A percentile compares a stretch with the other conserved stretches of the same genome.
Evolutionary conservation across 2,888 invertebrate species (phyloP).

Genomic region (Rotaria magnacalcarata): DNA sequence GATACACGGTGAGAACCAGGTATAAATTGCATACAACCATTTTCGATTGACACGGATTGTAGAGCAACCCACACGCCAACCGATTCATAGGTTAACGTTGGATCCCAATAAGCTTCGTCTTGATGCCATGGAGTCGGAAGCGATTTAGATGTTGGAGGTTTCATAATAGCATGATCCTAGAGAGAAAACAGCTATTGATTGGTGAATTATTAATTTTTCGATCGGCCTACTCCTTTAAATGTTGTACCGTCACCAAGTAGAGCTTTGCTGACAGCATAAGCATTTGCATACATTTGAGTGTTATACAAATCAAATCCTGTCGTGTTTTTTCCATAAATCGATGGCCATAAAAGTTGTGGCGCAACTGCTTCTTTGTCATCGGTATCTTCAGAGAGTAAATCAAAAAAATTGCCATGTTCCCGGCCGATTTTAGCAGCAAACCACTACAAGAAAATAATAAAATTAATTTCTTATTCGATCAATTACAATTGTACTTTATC

Average conservation of each 20-base stretch:
- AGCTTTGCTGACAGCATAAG: neutral
- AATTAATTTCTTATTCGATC: too few relatives aligned
- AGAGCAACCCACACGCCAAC: conserved; percentile 17
- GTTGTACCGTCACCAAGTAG: neutral
- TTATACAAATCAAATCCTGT: conserved; percentile 17
- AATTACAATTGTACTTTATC: neutral
- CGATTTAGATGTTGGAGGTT: neutral
- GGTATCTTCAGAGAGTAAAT: conserved; percentile 24
- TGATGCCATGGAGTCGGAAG: conserved; percentile 28
- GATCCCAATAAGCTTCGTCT: conserved; percentile 35
- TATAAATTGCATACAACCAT: conserved; percentile 35
- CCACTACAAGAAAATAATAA: neutral
- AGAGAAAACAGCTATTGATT: too few relatives aligned
- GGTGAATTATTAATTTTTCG: too few relatives aligned
- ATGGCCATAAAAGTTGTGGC: conserved; percentile 30
- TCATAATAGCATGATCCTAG: conserved; percentile 19
- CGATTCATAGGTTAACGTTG: neutral
- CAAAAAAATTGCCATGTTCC: conserved; percentile 30
- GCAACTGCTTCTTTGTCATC: conserved; percentile 1
- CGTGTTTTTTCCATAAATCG: neutral
- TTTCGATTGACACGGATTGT: neutral
- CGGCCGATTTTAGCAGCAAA: conserved; percentile 4
- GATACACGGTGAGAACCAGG: neutral
- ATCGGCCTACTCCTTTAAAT: neutral
- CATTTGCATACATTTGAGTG: conserved; percentile 36